Percentiles rank a stretch among this genome's conserved stretches.
Conservation (phyloP, 2,113 vertebrate species). For the Anthoscopus minutus region DNA sequence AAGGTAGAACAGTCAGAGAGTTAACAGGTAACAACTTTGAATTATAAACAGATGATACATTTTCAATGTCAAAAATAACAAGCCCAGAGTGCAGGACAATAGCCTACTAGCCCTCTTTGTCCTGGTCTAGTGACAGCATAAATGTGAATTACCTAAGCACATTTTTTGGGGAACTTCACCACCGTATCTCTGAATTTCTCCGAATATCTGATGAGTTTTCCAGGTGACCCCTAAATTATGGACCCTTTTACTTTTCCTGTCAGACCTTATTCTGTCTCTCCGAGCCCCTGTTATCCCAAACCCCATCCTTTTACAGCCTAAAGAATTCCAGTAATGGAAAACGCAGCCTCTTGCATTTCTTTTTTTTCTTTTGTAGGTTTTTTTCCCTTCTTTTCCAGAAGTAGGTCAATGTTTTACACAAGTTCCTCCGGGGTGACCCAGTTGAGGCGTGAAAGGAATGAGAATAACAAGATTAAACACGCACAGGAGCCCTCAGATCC, state of each 20-base stretch:
- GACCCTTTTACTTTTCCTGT: not conserved
- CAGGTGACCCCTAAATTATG: not conserved
- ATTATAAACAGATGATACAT: accelerated
- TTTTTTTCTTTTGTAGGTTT: not conserved
- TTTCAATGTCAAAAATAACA: not conserved
- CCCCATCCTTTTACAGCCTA: accelerated
- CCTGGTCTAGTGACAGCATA: not conserved
- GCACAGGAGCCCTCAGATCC: not conserved
- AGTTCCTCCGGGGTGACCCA: not conserved
- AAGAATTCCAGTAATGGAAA: not conserved
- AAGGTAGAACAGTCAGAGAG: not conserved
- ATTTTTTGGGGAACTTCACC: not conserved
- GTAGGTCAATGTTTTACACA: not conserved
- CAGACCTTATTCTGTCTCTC: not conserved
- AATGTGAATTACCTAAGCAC: not conserved
- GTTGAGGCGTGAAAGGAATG: not conserved
- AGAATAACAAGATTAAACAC: not conserved
- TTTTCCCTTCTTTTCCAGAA: not conserved
- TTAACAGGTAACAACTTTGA: not conserved
- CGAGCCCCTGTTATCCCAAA: not conserved
- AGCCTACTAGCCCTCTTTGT: not conserved
- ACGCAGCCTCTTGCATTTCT: not conserved
- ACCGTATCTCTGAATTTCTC: not conserved
- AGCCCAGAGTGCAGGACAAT: not conserved
- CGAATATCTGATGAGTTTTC: not conserved